Base-by-base conservation (phyloP, 2,888 invertebrate genomes). In the Mythimna lalbum region DNA sequence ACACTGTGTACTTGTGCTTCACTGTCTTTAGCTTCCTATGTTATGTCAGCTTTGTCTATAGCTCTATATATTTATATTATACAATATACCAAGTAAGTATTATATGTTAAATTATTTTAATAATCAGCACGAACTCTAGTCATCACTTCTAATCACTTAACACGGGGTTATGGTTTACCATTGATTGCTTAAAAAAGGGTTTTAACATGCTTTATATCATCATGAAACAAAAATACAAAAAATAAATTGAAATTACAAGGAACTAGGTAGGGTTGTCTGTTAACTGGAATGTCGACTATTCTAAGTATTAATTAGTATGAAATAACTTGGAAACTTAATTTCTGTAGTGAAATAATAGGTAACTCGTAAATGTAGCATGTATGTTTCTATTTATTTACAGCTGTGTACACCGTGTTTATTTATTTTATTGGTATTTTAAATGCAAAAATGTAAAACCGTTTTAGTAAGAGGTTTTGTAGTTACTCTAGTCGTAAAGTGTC, bases 1-100 rank as follows among this genome's bases (percentile, higher is more conserved):
- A 86, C 81, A 82, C 82, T 90, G 83, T 84, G 82, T 87, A 78
- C 70, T 85, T 87, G 76, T 10, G 89, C 91, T 90, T 90, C 85
- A 84, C 86, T 82, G 79, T 89, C 87, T 89, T 55, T 73, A 84
- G 91, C 90, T 91, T 69, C 85, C 60, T 87, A 73, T 79, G 71
- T 73, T 78, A 77, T 79, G 84, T 87, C 83, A 74, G 89, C 89
- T 90, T 90, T 86, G 80, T 86, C 72, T 78, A 87, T 88, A 84
- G 90, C 90, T 90, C 80, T 57, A 63, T 68, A 63, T 73, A 73
- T 73, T 56, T 73, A 56, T 77, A 55, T 12, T 49, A 63, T 66
- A 71, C 3, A 27, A 53, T 70, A 69, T 73, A 47, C 50, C 1
- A 79, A 65, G 79, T 79, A 78, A 73, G 68, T 73, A 43, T 43